Conservation (phyloP, 2,113 vertebrate species). For the Ctenodactylus gundi region DNA sequence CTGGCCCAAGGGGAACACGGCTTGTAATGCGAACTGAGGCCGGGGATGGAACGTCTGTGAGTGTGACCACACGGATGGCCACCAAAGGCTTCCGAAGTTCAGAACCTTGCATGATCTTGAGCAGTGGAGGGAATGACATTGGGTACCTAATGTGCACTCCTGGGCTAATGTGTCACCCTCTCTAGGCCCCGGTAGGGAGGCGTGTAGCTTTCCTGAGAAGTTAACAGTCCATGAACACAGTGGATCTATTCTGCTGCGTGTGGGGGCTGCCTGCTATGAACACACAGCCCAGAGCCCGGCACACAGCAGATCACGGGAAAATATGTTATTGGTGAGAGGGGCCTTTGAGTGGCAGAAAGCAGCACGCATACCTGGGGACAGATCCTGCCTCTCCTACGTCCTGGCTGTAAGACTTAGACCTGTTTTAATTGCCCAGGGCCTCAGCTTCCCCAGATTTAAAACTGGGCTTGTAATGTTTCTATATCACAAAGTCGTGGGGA, state of each 20-base stretch:
- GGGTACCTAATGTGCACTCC: neutral
- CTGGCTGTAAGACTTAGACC: neutral
- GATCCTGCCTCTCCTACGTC: neutral
- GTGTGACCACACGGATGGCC: neutral
- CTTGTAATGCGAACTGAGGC: neutral
- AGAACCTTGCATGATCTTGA: neutral
- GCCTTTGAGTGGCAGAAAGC: neutral
- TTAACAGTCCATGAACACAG: neutral
- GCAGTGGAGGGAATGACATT: no score
- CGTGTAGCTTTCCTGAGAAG: neutral
- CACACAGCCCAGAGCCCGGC: neutral
- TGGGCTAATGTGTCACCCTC: neutral
- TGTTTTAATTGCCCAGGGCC: neutral
- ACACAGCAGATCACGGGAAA: neutral
- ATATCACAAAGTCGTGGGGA: neutral
- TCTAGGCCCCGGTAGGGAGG: neutral
- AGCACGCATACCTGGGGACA: neutral
- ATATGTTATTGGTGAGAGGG: neutral
- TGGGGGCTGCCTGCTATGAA: neutral
- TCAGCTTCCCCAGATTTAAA: neutral
- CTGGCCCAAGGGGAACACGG: fast-evolving
- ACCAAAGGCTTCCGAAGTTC: neutral
- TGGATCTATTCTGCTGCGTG: no score
- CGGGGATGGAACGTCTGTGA: neutral
- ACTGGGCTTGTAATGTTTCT: neutral